Evolutionary conservation across 2,888 invertebrate genomes (phyloP), one percentile per base, ranked within the genome.

Genomic region (Parasteatoda lunata): DNA sequence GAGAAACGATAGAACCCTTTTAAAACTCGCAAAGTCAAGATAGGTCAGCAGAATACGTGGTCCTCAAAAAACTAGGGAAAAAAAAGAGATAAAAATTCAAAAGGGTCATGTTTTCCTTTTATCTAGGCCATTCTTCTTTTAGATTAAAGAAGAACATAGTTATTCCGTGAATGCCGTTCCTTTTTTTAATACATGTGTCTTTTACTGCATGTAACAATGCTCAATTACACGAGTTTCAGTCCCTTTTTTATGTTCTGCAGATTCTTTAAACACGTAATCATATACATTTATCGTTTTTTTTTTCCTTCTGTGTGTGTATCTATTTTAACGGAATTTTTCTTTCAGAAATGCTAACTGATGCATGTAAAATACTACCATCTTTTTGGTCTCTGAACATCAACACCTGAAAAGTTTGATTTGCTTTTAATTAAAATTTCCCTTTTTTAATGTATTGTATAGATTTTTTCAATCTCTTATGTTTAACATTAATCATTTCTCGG

Each of bases 21-120:
- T 81, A 81, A 77, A 81, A 81, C 75, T 81, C 81, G 54, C 81
- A 75, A 30, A 30, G 30, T 30, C 30, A 30, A 30, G 81, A 75
- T 81, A 81, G 69, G 81, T 81, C 81, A 81, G 81, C 73, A 48
- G 75, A 81, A 81, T 81, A 81, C 81, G 73, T 48, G 68, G 75
- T 54, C 45, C 73, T 75, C 47, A n/a, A 75, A 48, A 47, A 30
- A 30, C 59, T 11, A 13, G 30, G 30, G 30, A 59, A 73, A 75
- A 75, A 81, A 80, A 30, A 5, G 51, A 69, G 73, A 81, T 73
- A 81, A 75, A 81, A 81, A 81, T 75, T 75, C 73, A 68, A 68
- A 54, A 72, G 73, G 75, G 73, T 81, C 81, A 52, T 81, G 81
- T 81, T 81, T 30, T 81, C 81, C 73, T 81, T 81, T 81, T 81